Percentiles rank a stretch among this genome's conserved stretches.
These are phyloP conservation scores for Apotomis betuletana DNA, from an alignment of 2,888 invertebrate genomes.

Conservation along the genomic window DNA sequence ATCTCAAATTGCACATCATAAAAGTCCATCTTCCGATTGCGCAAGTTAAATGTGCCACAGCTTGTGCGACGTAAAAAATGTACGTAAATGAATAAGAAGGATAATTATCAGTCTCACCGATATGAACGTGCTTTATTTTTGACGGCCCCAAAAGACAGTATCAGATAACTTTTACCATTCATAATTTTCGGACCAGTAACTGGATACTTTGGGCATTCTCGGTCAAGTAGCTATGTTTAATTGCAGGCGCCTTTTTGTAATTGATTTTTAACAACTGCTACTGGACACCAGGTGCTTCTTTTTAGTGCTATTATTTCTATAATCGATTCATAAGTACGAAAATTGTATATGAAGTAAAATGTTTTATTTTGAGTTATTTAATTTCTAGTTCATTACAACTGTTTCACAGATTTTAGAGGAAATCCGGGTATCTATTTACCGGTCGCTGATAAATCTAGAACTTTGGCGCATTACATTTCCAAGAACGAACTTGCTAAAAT, in stretches of 20 bases:
- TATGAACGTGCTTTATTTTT: slow-evolving; percentile 13
- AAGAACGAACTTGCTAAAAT: no score
- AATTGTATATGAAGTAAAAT: no score
- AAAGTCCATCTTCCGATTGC: slow-evolving; percentile 71
- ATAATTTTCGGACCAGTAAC: slow-evolving; percentile 60
- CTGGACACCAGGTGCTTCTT: slow-evolving; percentile 27
- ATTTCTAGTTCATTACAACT: no score
- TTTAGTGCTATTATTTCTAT: background rate
- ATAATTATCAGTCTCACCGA: slow-evolving; percentile 20
- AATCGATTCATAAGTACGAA: background rate
- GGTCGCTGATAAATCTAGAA: no score
- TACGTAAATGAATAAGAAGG: slow-evolving; percentile 12
- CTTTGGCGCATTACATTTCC: no score
- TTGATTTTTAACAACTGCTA: slow-evolving; percentile 56
- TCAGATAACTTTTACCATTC: slow-evolving; percentile 66
- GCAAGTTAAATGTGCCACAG: slow-evolving; percentile 47
- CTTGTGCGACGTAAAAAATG: slow-evolving; percentile 28
- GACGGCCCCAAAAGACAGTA: slow-evolving; percentile 50
- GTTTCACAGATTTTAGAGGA: no score
- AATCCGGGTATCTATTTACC: no score
- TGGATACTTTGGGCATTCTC: slow-evolving; percentile 63
- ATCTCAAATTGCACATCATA: slow-evolving; percentile 79
- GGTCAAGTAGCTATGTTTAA: slow-evolving; percentile 70
- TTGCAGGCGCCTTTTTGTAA: slow-evolving; percentile 61
- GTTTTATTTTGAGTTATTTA: no score